Base-by-base conservation (phyloP, 2,113 vertebrate species). In the Grallaria varia region DNA sequence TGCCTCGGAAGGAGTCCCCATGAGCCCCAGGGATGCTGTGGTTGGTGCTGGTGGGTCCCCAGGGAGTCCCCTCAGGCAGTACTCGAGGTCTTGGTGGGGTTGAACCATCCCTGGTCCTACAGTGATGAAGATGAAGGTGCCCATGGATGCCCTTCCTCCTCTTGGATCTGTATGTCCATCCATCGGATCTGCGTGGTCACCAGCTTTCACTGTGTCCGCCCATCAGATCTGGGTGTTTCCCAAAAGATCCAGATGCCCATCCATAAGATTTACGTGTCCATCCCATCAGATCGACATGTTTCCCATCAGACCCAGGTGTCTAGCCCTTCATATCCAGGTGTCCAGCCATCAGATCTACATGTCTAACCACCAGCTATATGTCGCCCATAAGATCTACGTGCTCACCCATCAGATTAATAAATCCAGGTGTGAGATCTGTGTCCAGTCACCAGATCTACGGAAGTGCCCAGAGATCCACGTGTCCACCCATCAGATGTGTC, bases 91-190 rank as follows among this genome's bases (percentile, higher is more conserved):
- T 7, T 6, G 62, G 40, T 18, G 62, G 35, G 55, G 15, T 3
- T 10, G 55, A 18, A 24, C 6, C 1, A 19, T 24, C 21, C 16
- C 35, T 13, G 30, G 12, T n/a, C 7, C 28, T 53, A 9, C 15
- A 4, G 18, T 0, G 10, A 22, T 10, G 22, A 66, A 45, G 63
- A 19, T 5, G 44, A 23, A 31, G 50, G 37, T 16, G 40, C 6
- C 22, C 22, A 3, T 4, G 39, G 78, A 14, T 18, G 33, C 17
- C 2, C 20, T 1, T 66, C 35, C 60, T 15, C 19, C 35, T 2
- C 2, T 20, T 28, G 39, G 23, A 21, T 10, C 28, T n/a, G 7
- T 6, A 2, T 0, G 1, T 45, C 20, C 5, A 8, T 23, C 59
- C 8, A 4, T 15, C 31, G 10, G 40, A 42, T 10, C 23, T 39